Conservation (phyloP, 2,888 invertebrate species). For the Imbricaverruca yamaguchii region DNA sequence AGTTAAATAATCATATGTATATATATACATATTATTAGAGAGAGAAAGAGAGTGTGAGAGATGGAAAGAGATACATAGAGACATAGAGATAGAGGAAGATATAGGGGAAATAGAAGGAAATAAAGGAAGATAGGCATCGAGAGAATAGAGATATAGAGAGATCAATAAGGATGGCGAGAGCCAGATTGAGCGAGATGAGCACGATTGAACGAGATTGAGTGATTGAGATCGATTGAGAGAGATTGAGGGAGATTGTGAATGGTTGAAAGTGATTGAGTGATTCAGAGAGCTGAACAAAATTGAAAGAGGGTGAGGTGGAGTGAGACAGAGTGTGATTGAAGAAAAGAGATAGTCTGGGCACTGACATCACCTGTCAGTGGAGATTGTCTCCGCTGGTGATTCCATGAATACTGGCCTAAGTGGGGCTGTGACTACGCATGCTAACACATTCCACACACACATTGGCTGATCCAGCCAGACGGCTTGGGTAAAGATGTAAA, state of each 20-base stretch:
- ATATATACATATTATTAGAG: too few relatives aligned
- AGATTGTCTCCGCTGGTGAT: too few relatives aligned
- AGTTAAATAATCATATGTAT: too few relatives aligned
- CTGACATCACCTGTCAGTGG: too few relatives aligned
- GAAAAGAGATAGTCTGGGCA: too few relatives aligned
- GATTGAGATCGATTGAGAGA: not conserved
- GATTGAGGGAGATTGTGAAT: not conserved
- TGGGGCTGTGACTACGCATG: too few relatives aligned
- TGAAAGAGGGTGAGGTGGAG: too few relatives aligned
- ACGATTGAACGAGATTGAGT: not conserved
- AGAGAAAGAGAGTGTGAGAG: conserved; percentile 24
- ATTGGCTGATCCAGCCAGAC: too few relatives aligned
- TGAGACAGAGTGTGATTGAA: too few relatives aligned
- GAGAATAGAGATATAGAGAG: not conserved
- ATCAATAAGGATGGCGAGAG: not conserved
- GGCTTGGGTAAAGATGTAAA: too few relatives aligned
- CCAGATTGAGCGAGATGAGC: not conserved
- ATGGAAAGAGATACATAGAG: not conserved
- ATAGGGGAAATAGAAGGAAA: not conserved
- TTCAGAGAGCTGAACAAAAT: not conserved
- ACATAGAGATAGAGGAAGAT: not conserved
- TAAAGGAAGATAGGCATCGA: not conserved
- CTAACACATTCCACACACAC: too few relatives aligned
- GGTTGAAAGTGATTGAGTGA: not conserved
- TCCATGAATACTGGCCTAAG: too few relatives aligned